Evolutionary conservation across 2,797 vertebrate genomes (phyloP).

Genomic region (Masticophis lateralis): DNA sequence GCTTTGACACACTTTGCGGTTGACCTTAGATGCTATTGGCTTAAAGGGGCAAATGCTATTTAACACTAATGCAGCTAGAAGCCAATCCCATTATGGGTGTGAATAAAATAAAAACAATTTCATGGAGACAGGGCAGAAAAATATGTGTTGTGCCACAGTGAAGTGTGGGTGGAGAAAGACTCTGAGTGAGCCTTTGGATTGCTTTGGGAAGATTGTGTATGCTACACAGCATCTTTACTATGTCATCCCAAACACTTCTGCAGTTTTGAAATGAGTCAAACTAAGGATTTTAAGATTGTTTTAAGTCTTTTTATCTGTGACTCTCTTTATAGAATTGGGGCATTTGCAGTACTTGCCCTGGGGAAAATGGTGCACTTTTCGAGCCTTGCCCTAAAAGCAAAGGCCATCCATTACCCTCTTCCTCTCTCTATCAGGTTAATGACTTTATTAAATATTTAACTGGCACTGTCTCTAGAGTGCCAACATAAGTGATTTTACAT

Average conservation of each 20-base stretch:
- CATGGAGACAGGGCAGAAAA: not conserved
- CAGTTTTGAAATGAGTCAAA: slow-evolving; percentile 37
- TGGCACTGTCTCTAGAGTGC: slow-evolving; percentile 67
- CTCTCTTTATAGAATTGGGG: slow-evolving; percentile 66
- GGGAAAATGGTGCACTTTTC: slow-evolving; percentile 58
- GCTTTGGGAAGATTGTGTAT: slow-evolving; percentile 25
- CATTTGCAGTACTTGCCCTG: slow-evolving; percentile 60
- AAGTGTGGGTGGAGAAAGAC: slow-evolving; percentile 36
- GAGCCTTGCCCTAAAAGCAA: slow-evolving; percentile 60
- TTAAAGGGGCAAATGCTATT: not conserved
- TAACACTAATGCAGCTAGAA: not conserved
- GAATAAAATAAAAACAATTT: not conserved
- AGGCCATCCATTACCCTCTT: slow-evolving; percentile 67
- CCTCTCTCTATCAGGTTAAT: slow-evolving; percentile 71
- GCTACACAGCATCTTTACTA: slow-evolving; percentile 27
- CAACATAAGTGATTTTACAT: slow-evolving; percentile 74
- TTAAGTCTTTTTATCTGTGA: slow-evolving; percentile 64
- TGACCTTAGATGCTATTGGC: not conserved
- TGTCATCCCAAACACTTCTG: slow-evolving; percentile 20
- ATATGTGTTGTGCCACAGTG: slow-evolving; percentile 31
- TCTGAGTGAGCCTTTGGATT: slow-evolving; percentile 50
- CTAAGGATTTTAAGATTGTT: slow-evolving; percentile 56
- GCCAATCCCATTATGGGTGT: not conserved
- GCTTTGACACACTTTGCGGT: not conserved
- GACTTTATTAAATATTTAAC: slow-evolving; percentile 76